These are phyloP conservation scores for Clupea harengus DNA, from an alignment of 2,113 vertebrate species.

Conservation along the genomic window DNA sequence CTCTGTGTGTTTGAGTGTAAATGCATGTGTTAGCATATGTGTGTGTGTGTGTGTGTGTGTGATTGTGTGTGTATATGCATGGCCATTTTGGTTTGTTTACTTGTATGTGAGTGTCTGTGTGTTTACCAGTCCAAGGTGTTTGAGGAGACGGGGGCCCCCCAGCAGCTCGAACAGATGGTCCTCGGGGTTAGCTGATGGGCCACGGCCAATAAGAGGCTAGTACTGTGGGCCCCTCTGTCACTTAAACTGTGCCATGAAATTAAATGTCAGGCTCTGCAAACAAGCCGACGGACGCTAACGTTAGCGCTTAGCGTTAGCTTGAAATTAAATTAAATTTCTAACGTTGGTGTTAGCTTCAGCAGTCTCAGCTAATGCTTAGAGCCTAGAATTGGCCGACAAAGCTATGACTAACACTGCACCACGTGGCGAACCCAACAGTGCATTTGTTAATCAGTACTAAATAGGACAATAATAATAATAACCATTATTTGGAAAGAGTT, in stretches of 20 bases:
- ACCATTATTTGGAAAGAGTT: too few species aligned
- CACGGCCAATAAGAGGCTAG: conserved; percentile 62
- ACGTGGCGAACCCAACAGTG: too few species aligned
- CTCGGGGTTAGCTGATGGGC: conserved; percentile 64
- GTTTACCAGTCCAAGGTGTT: conserved; percentile 56
- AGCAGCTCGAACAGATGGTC: conserved; percentile 72
- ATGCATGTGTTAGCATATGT: background rate
- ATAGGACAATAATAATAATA: background rate
- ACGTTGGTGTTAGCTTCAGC: too few species aligned
- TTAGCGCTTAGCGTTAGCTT: background rate
- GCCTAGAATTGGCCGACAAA: too few species aligned
- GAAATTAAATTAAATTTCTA: too few species aligned
- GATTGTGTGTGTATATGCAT: background rate
- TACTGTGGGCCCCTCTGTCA: conserved; percentile 48
- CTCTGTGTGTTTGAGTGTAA: background rate
- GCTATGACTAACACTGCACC: background rate
- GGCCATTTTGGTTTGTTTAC: conserved; percentile 21
- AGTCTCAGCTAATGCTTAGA: too few species aligned
- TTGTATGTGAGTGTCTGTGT: conserved; percentile 23
- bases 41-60: background rate
- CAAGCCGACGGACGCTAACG: background rate
- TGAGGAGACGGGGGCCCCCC: conserved; percentile 54
- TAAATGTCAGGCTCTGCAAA: conserved; percentile 16
- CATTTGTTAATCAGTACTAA: background rate
- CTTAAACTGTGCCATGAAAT: conserved; percentile 3